These are phyloP conservation scores for Epinephelus cyanopodus DNA, from an alignment of 2,113 vertebrate genomes.

Conservation along the genomic window DNA sequence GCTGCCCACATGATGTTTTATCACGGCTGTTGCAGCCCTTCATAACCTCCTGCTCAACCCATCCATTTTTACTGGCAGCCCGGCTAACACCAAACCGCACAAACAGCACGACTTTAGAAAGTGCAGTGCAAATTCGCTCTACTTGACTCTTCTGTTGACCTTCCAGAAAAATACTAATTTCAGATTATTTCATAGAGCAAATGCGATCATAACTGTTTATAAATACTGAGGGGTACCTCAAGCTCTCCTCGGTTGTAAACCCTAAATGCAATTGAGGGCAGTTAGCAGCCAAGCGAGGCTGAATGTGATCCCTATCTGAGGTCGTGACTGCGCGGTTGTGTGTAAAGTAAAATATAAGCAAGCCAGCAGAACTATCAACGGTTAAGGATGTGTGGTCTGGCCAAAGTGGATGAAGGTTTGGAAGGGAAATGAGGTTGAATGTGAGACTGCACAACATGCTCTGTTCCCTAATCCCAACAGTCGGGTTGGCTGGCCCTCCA, in stretches of 20 bases:
- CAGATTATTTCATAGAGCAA: constrained; percentile 75
- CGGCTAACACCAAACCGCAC: constrained; percentile 46
- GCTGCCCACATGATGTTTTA: constrained; percentile 51
- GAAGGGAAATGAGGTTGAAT: constrained; percentile 75
- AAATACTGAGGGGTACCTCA: constrained; percentile 76
- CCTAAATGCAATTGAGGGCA: constrained; percentile 74
- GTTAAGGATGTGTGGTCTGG: constrained; percentile 80
- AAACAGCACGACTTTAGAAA: constrained; percentile 61
- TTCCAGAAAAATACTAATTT: constrained; percentile 70
- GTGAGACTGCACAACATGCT: constrained; percentile 67
- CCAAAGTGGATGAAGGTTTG: constrained; percentile 80
- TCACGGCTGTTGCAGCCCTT: constrained; percentile 45
- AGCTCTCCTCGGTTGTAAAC: constrained; percentile 65
- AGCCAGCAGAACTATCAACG: constrained; percentile 71
- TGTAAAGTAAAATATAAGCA: constrained; percentile 60
- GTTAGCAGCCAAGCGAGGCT: constrained; percentile 74
- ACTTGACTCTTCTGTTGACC: constrained; percentile 62
- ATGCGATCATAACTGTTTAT: constrained; percentile 78
- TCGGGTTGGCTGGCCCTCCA: constrained; percentile 58
- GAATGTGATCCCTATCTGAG: constrained; percentile 80
- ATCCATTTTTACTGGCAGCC: constrained; percentile 52
- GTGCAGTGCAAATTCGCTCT: constrained; percentile 45
- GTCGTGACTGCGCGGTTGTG: constrained; percentile 68
- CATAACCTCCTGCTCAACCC: constrained; percentile 57
- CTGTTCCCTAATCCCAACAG: constrained; percentile 41